Evolutionary conservation across 92 coral and sea anemone genomes (phyloP).

Genomic region (Epizoanthus scotinus): DNA sequence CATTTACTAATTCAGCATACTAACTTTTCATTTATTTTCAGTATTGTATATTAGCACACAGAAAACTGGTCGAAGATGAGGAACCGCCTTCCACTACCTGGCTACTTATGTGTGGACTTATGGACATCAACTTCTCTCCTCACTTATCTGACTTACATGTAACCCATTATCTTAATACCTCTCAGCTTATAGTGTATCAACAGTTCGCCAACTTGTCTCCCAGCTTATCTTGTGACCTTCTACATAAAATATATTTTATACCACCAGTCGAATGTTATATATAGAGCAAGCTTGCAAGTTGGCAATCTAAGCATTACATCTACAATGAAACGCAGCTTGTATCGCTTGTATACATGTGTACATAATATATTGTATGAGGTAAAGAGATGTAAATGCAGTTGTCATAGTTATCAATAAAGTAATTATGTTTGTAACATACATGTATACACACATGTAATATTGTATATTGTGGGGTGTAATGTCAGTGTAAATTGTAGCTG

Average conservation of each 20-base stretch:
- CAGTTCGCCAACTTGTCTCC: neutral
- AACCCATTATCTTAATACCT: neutral
- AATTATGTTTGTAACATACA: too few relatives aligned
- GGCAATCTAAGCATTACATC: too few relatives aligned
- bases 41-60: slow-evolving; percentile 98
- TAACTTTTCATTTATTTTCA: slow-evolving; percentile 42
- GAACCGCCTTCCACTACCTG: neutral
- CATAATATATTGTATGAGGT: neutral
- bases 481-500: too few relatives aligned
- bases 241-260: too few relatives aligned
- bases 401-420: too few relatives aligned
- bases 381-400: too few relatives aligned
- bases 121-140: neutral
- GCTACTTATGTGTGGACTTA: neutral
- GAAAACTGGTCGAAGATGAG: slow-evolving; percentile 81
- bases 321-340: too few relatives aligned
- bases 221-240: too few relatives aligned
- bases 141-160: slow-evolving; percentile 5
- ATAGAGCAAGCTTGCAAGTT: too few relatives aligned
- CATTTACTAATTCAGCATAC: neutral
- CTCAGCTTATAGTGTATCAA: neutral
- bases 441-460: too few relatives aligned
- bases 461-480: too few relatives aligned
- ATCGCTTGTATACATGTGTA: neutral
- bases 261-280: neutral